Evolutionary conservation across 1,140 invertebrate genomes (phyloP).

Genomic region (Drepana arcuata): DNA sequence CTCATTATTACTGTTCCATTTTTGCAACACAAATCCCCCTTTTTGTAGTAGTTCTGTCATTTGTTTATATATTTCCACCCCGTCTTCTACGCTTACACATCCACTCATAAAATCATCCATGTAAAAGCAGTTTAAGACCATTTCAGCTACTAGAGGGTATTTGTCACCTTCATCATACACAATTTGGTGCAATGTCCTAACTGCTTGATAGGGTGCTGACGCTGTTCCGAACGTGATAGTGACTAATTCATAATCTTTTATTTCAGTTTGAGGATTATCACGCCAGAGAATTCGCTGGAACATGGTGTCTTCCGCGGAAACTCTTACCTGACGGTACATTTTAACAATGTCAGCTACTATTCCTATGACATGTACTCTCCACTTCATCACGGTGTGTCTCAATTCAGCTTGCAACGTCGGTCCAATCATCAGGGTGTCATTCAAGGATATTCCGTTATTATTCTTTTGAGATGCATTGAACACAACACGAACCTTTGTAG

Average conservation of each 20-base stretch:
- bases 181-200: neutral
- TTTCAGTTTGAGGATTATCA: slow-evolving; percentile 1
- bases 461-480: slow-evolving; percentile 7
- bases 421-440: slow-evolving; percentile 6
- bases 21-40: neutral
- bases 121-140: neutral
- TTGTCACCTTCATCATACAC: neutral
- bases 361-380: slow-evolving; percentile 4
- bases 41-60: neutral
- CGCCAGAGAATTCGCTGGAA: slow-evolving; percentile 35
- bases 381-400: slow-evolving; percentile 1
- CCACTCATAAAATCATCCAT: neutral
- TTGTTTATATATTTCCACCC: neutral
- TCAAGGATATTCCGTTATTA: slow-evolving; percentile 5
- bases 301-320: slow-evolving; percentile 16
- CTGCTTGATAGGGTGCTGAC: slow-evolving; percentile 15
- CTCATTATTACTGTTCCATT: neutral
- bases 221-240: slow-evolving; percentile 28
- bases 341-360: slow-evolving; percentile 6
- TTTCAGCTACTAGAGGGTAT: neutral
- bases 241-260: slow-evolving; percentile 18
- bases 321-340: slow-evolving; percentile 5
- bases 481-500: slow-evolving; percentile 8
- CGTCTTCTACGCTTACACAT: neutral
- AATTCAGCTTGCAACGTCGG: slow-evolving; percentile 7